Evolutionary conservation across 2,113 vertebrate genomes (phyloP).

Genomic region (Crotophaga sulcirostris): DNA sequence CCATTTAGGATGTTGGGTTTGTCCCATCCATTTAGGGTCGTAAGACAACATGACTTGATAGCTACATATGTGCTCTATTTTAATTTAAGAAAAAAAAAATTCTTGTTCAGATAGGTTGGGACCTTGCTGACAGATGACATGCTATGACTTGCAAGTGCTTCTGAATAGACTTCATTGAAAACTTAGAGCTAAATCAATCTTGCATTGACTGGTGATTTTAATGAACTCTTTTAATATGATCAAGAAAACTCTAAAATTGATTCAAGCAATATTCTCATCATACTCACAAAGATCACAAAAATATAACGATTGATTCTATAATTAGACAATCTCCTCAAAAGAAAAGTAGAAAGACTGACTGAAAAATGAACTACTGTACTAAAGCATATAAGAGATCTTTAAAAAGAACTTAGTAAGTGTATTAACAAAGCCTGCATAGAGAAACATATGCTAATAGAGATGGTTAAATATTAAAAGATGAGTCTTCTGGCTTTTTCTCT

Average conservation of each 20-base stretch:
- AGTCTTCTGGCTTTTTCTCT: not conserved
- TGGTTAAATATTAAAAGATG: slow-evolving; percentile 36
- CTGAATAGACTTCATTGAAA: slow-evolving; percentile 43
- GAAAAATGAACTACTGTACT: not conserved
- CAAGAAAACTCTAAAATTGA: slow-evolving; percentile 23
- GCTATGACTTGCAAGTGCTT: not conserved
- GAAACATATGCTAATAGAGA: slow-evolving; percentile 42
- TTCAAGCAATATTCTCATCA: slow-evolving; percentile 10
- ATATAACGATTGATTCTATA: slow-evolving; percentile 23
- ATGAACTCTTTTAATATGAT: slow-evolving; percentile 41
- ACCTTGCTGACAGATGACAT: not conserved
- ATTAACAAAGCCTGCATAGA: slow-evolving; percentile 26
- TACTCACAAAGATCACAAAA: slow-evolving; percentile 22
- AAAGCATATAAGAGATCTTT: not conserved
- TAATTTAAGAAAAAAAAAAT: slow-evolving; percentile 11
- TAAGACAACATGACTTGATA: not conserved
- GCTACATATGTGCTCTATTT: not conserved
- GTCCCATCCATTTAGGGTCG: not conserved
- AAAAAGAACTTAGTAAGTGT: slow-evolving; percentile 20
- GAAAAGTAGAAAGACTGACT: not conserved
- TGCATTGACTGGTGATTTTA: slow-evolving; percentile 16
- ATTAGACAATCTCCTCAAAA: slow-evolving; percentile 3
- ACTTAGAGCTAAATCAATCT: not conserved
- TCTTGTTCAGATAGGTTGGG: not conserved
- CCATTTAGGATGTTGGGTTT: too few relatives aligned